phyloP scores from a whole-genome alignment of 2,113 vertebrate species.

The Xenopus borealis region DNA sequence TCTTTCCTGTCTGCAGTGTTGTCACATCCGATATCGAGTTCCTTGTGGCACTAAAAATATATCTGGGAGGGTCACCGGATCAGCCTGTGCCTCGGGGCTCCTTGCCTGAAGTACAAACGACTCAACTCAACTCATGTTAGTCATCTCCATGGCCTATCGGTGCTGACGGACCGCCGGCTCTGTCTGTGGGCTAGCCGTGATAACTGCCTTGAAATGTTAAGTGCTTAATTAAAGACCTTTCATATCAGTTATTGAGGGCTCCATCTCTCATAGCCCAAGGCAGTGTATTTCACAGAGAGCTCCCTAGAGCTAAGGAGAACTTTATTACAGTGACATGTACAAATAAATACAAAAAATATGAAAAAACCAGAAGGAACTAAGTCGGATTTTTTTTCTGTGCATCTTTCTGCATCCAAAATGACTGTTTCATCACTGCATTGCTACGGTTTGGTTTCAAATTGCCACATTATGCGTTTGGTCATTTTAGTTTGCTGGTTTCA shows the following conservation, averaged over 20 bases:
- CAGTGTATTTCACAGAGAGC: constrained; percentile 76
- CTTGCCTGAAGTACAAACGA: constrained; percentile 88
- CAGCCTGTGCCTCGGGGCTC: constrained; percentile 82
- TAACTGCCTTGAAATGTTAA: constrained; percentile 89
- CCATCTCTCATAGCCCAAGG: constrained; percentile 81
- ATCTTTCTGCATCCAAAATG: too few species aligned
- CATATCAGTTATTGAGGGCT: constrained; percentile 81
- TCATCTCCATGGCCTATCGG: constrained; percentile 78
- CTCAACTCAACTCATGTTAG: constrained; percentile 85
- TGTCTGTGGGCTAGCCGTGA: constrained; percentile 76
- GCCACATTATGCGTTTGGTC: too few species aligned
- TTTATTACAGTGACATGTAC: constrained; percentile 74
- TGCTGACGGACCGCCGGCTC: constrained; percentile 82
- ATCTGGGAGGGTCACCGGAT: constrained; percentile 83
- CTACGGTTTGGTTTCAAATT: too few species aligned
- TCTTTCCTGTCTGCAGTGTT: constrained; percentile 69
- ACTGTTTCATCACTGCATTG: too few species aligned
- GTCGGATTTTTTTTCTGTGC: neutral
- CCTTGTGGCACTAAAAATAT: constrained; percentile 72
- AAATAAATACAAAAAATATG: constrained; percentile 50
- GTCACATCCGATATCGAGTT: constrained; percentile 83
- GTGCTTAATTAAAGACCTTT: constrained; percentile 93
- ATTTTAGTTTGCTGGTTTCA: too few species aligned
- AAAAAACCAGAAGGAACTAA: constrained; percentile 4
- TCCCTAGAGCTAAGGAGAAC: constrained; percentile 74